Percentiles rank a stretch among this genome's conserved stretches.
These are phyloP conservation scores for Semnopithecus entellus DNA, from an alignment of 2,113 vertebrate genomes.

Conservation along the genomic window DNA sequence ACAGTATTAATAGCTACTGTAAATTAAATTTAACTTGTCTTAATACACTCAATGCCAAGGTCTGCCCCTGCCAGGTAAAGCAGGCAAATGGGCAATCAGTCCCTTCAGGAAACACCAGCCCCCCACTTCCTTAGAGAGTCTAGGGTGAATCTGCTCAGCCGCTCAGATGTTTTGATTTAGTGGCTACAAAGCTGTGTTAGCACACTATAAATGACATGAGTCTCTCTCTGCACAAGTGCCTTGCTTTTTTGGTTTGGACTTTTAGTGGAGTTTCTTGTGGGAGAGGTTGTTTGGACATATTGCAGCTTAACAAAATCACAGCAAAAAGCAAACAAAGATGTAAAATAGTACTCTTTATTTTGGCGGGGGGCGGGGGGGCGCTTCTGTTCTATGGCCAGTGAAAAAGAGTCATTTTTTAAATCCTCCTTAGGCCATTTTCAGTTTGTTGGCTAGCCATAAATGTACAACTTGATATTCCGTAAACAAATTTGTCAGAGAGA, in stretches of 20 bases:
- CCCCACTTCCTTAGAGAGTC: background rate
- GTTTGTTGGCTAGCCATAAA: background rate
- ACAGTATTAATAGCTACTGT: background rate
- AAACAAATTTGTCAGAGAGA: conserved; percentile 58
- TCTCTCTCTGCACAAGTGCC: background rate
- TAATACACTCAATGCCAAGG: background rate
- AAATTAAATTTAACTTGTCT: background rate
- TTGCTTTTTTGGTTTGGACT: too few species aligned
- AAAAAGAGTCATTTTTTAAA: conserved; percentile 34
- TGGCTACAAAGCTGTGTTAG: background rate
- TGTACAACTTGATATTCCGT: conserved; percentile 48
- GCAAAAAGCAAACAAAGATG: background rate
- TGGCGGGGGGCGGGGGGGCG: background rate
- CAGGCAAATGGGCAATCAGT: background rate
- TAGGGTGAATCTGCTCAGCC: background rate
- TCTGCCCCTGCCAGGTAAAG: background rate
- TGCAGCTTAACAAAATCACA: background rate
- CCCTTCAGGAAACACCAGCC: background rate
- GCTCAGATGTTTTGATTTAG: background rate
- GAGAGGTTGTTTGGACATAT: background rate
- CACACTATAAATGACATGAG: background rate
- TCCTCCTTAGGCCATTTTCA: conserved; percentile 41
- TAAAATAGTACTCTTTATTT: background rate
- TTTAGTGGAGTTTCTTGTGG: background rate
- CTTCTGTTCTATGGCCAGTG: background rate